Percentiles rank a stretch among this genome's conserved stretches.
Evolutionary conservation across 2,797 vertebrate genomes (phyloP).

Genomic region (Lepus oiostolus): DNA sequence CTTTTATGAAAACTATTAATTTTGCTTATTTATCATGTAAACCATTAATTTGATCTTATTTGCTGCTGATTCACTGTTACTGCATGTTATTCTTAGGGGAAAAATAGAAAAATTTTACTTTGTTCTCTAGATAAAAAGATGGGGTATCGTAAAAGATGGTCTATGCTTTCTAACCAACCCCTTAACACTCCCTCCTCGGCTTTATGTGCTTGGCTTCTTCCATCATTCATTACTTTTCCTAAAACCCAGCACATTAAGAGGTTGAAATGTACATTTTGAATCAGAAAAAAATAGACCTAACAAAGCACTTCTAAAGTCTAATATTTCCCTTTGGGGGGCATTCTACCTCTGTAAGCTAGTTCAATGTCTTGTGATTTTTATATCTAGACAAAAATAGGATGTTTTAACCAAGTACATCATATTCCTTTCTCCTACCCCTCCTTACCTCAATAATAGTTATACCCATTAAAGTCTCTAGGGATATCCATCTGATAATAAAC

Average conservation of each 20-base stretch:
- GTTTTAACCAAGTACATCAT: conserved; percentile 52
- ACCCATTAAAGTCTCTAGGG: conserved; percentile 69
- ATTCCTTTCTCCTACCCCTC: conserved; percentile 48
- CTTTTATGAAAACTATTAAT: neutral
- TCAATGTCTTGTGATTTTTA: conserved; percentile 59
- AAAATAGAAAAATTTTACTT: neutral
- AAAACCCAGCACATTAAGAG: conserved; percentile 68
- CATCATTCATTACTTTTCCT: conserved; percentile 31
- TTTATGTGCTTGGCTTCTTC: neutral
- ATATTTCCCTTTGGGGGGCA: conserved; percentile 19
- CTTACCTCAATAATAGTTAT: conserved; percentile 75
- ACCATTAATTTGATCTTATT: neutral
- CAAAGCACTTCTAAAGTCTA: conserved; percentile 75
- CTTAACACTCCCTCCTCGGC: neutral
- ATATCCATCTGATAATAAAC: conserved; percentile 73
- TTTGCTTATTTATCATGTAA: conserved; percentile 36
- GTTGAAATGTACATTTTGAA: conserved; percentile 76
- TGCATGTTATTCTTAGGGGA: neutral
- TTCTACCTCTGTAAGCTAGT: conserved; percentile 76
- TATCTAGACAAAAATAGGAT: conserved; percentile 76
- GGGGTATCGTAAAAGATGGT: neutral
- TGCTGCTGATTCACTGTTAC: neutral
- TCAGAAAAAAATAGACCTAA: conserved; percentile 61
- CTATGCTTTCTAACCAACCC: neutral
- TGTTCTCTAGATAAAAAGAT: neutral